Conservation (phyloP, 2,888 invertebrate genomes). For the Agrotis exclamationis region DNA sequence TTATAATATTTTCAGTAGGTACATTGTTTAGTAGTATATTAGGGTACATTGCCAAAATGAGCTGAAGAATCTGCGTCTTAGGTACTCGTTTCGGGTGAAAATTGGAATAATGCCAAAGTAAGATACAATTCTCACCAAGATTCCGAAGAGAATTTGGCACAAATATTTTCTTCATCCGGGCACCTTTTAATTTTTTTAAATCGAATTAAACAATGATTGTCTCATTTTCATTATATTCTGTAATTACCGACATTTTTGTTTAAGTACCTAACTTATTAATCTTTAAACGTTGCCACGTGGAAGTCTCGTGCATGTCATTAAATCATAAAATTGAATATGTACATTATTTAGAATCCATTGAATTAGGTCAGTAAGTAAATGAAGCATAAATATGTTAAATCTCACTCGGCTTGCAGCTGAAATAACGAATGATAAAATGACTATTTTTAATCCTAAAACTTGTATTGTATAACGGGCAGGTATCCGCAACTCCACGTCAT, state of each 20-base stretch:
- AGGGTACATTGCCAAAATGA: constrained; percentile 83
- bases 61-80: constrained; percentile 81
- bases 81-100: constrained; percentile 76
- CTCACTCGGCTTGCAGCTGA: constrained; percentile 1
- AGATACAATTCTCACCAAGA: constrained; percentile 79
- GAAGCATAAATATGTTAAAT: neutral
- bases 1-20: constrained; percentile 47
- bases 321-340: constrained; percentile 7
- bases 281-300: neutral
- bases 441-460: constrained; percentile 8
- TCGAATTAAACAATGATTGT: constrained; percentile 40
- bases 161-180: constrained; percentile 81
- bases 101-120: constrained; percentile 86
- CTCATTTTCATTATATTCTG: constrained; percentile 1
- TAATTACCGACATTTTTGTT: neutral
- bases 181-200: constrained; percentile 77
- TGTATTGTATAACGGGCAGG: neutral
- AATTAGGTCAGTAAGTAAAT: constrained; percentile 10
- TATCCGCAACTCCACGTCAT: no score
- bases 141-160: constrained; percentile 85
- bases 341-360: neutral
- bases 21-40: constrained; percentile 54
- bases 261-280: neutral
- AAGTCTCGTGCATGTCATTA: constrained; percentile 2
- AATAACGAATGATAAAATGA: constrained; percentile 6